These are phyloP conservation scores for Scaptomyza cyrtandrae DNA, from an alignment of 2,888 invertebrate genomes.

Conservation along the genomic window DNA sequence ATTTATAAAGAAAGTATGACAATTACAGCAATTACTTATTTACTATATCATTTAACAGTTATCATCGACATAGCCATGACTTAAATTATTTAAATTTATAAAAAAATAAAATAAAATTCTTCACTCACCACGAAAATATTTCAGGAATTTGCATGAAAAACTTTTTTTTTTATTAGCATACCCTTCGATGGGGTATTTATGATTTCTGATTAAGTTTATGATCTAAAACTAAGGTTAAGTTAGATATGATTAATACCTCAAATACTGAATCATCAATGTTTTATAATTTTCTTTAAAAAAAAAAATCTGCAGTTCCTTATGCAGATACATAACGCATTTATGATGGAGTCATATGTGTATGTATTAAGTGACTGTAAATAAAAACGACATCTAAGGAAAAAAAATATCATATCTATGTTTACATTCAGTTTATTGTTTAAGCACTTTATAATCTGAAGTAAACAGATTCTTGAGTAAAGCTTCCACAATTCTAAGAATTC, in stretches of 20 bases:
- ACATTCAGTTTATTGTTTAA: conserved; percentile 2
- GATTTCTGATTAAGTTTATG: not conserved
- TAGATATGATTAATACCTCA: not conserved
- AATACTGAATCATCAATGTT: not conserved
- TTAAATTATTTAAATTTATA: conserved; percentile 32
- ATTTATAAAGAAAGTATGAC: conserved; percentile 37
- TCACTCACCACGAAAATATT: conserved; percentile 44
- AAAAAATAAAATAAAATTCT: conserved; percentile 26
- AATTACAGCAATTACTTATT: conserved; percentile 45
- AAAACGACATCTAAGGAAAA: not conserved
- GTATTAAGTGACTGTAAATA: conserved; percentile 1
- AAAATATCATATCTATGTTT: conserved; percentile 1
- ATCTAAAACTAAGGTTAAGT: not conserved
- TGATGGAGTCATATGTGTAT: not conserved
- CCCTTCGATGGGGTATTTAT: conserved; percentile 4
- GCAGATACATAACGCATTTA: not conserved
- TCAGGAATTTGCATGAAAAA: conserved; percentile 41
- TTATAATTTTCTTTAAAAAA: not conserved
- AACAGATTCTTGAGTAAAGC: not conserved
- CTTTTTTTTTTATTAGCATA: not conserved
- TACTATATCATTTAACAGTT: conserved; percentile 42
- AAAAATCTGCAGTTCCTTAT: not conserved
- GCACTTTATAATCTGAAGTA: not conserved
- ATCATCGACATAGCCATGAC: conserved; percentile 38
- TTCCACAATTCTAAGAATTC: not conserved